Evolutionary conservation across 2,797 vertebrate genomes (phyloP).

Genomic region (Manis javanica): DNA sequence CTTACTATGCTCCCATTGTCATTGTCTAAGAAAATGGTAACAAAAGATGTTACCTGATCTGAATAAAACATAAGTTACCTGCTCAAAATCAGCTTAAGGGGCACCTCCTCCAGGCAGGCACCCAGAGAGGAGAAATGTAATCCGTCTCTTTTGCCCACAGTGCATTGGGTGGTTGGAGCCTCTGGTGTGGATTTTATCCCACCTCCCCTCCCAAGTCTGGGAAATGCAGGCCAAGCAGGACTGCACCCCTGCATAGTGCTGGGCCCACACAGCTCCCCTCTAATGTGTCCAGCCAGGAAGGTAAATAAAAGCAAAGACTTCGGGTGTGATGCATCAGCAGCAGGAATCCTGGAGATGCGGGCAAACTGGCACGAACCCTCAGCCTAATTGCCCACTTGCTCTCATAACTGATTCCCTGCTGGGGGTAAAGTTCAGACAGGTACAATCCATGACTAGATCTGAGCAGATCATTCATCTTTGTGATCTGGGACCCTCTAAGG

Average conservation of each 20-base stretch:
- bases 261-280: neutral
- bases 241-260: accelerated
- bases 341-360: accelerated
- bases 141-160: neutral
- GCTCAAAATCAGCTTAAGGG: neutral
- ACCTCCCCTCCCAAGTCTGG: neutral
- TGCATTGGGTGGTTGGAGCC: accelerated
- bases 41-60: neutral
- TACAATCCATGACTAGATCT: accelerated
- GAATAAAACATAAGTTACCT: neutral
- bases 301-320: neutral
- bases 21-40: neutral
- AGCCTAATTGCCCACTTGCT: too few relatives aligned
- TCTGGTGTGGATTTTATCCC: accelerated
- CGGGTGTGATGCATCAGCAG: accelerated
- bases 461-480: neutral
- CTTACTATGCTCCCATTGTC: accelerated
- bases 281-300: accelerated
- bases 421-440: too few relatives aligned
- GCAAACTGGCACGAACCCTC: accelerated
- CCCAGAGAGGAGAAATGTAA: neutral
- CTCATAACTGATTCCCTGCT: neutral
- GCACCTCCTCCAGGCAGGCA: neutral
- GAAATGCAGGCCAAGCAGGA: too few relatives aligned
- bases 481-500: neutral